phyloP scores from a whole-genome alignment of 2,113 vertebrate genomes.

The Gymnorhina tibicen region DNA sequence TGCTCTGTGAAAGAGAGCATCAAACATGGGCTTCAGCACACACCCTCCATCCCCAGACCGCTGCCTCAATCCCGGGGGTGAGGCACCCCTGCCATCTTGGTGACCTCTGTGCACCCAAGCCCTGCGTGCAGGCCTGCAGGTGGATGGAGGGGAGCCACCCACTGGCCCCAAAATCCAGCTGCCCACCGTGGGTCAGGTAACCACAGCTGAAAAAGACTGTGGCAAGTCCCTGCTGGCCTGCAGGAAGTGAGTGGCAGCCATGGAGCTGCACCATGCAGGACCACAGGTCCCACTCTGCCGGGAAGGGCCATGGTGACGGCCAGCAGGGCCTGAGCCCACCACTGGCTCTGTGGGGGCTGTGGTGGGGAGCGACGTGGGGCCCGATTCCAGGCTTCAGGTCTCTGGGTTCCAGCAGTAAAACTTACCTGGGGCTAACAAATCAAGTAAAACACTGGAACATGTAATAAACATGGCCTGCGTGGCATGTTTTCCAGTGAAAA shows the following conservation, averaged over 20 bases:
- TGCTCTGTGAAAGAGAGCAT: not conserved
- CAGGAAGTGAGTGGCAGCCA: rapidly evolving
- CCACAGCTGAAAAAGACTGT: rapidly evolving
- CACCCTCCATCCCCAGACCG: rapidly evolving
- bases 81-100: not conserved
- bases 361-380: rapidly evolving
- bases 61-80: rapidly evolving
- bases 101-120: rapidly evolving
- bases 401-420: slow-evolving; percentile 36
- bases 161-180: not conserved
- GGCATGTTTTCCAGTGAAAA: slow-evolving; percentile 26
- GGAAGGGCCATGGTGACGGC: not conserved
- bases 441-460: slow-evolving; percentile 52
- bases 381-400: not conserved
- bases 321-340: not conserved
- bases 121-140: rapidly evolving
- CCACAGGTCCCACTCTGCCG: rapidly evolving
- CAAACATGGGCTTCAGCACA: rapidly evolving
- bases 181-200: rapidly evolving
- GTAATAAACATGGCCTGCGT: slow-evolving; percentile 35
- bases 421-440: slow-evolving; percentile 48
- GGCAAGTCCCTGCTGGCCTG: not conserved
- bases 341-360: rapidly evolving
- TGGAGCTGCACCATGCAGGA: rapidly evolving
- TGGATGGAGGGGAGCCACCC: rapidly evolving